These are phyloP conservation scores for Cephalopachus bancanus DNA, from an alignment of 2,797 vertebrate species.

Conservation along the genomic window DNA sequence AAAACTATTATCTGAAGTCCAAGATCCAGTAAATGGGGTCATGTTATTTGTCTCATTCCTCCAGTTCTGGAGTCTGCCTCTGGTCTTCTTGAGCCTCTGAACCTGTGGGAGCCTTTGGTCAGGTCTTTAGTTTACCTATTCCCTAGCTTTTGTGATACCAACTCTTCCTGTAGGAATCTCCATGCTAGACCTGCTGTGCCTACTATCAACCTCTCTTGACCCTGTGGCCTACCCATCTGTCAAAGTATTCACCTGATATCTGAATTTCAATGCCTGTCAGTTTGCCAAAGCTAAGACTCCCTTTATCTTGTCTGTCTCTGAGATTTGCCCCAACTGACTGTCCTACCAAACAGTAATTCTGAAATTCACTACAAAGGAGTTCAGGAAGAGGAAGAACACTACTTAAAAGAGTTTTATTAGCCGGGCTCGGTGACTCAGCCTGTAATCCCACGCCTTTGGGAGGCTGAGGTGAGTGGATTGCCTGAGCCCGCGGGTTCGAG, in stretches of 20 bases:
- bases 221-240: not conserved
- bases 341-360: not conserved
- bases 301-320: not conserved
- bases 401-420: not conserved
- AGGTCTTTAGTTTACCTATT: not conserved
- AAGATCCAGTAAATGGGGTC: not conserved
- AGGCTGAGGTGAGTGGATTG: too few species aligned
- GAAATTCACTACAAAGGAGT: not conserved
- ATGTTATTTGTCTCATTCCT: not conserved
- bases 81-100: not conserved
- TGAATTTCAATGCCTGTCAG: not conserved
- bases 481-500: too few species aligned
- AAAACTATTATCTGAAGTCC: not conserved
- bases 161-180: not conserved
- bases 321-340: not conserved
- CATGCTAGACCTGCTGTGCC: not conserved
- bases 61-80: not conserved
- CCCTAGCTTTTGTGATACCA: not conserved
- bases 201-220: not conserved
- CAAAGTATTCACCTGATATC: not conserved
- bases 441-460: too few species aligned
- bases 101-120: not conserved
- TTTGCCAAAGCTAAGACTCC: not conserved
- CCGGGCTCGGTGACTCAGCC: too few species aligned
- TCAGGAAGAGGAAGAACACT: not conserved